Evolutionary conservation across 2,888 invertebrate species (phyloP), one percentile per base, ranked within the genome.

Genomic region (Amblyjoppa proteus): DNA sequence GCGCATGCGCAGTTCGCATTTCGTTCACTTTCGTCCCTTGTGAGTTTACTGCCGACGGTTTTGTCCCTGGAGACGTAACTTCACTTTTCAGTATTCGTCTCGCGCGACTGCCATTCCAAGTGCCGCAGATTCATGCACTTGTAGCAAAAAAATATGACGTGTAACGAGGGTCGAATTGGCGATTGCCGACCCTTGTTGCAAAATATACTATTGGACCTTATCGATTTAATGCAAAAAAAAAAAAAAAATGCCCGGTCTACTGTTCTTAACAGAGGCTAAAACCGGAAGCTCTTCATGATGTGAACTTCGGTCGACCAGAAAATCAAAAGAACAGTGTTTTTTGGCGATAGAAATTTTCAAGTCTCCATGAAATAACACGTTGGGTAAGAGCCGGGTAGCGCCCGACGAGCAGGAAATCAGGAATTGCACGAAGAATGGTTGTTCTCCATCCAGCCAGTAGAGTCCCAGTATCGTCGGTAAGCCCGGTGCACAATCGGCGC

Each of bases 331-430:
- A 11, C 3, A 25, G 25, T 56, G 4, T 49, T 49, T 49, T 49
- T 16, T 16, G 13, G 45, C 45, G 45, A 41, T 56, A 56, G 5
- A 20, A 58, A 28, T 11, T 58, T 56, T 56, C 28, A 13, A 25
- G 7, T 11, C 4, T 28, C 4, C 28, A 25, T 13, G 3, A 13
- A 58, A 58, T 28, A 58, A 58, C 58, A 28, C 11, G 28, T 58
- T 13, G 3, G 25, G 13, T 11, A 28, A 20, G 66, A 16, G 6
- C 34, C 34, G 1, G 31, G 34, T n/a, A 74, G 66, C 68, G n/a
- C 49, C 34, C 38, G 58, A 13, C 66, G 58, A 86, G 84, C 89
- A 91, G 91, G 91, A 91, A 90, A 89, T 90, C 86, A 87, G 82
- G 89, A 91, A 91, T 91, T 89, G 87, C 87, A 66, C 16, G 56